Base-by-base conservation (phyloP, 1,140 invertebrate species). In the Brachionus angularis region DNA sequence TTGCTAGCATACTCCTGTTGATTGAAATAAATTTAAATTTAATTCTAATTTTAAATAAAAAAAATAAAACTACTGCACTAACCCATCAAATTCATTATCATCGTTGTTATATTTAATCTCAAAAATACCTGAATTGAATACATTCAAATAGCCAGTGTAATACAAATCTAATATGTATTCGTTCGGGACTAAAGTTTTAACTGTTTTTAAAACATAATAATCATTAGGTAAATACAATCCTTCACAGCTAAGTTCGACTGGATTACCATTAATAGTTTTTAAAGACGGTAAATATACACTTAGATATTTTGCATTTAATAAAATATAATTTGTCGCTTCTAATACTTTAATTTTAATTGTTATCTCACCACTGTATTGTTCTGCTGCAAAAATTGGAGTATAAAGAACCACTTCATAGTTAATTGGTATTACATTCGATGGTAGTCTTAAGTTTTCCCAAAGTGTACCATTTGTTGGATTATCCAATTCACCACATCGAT, bases 291-390 rank as follows among this genome's bases (percentile, higher is more conserved):
- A 47, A 50, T 47, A 67, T 23, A 67, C 42, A 18, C n/a, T 47
- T 12, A 67, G 14, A 36, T 47, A 67, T 67, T 67, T 67, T n/a
- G 62, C 62, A 34, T 67, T 67, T 33, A 67, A 50, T 34, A 67
- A 29, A 31, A 67, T 50, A 47, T 33, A 67, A 16, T 67, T n/a
- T 18, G 62, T 67, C 10, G 39, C 18, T 31, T 50, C 42, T 14
- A 47, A n/a, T 3, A 67, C 23, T 34, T 67, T 10, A 8, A 67
- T 31, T 50, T 67, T 27, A 8, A 67, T 47, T 18, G 8, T 27
- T 33, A 67, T 31, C 47, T 67, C 42, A n/a, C 62, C 62, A 36
- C 47, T 67, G 23, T 67, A 67, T 12, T 29, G 16, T 2, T 67
- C 62, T 34, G 42, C 47, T 8, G 62, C 39, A 31, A 67, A 47